Conservation (phyloP, 2,797 vertebrate genomes). For the Scyliorhinus canicula region DNA sequence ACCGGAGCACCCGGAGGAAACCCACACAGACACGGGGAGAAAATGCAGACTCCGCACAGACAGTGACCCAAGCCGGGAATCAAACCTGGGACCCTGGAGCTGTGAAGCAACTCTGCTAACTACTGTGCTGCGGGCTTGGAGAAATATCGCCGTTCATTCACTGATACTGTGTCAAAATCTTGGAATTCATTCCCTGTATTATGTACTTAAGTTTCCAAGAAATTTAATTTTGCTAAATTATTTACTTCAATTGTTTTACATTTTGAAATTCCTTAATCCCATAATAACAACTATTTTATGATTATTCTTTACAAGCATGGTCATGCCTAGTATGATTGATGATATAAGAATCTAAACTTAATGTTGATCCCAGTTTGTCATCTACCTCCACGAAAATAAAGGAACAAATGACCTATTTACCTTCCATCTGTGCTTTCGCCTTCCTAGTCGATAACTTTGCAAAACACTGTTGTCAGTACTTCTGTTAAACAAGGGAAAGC, state of each 20-base stretch:
- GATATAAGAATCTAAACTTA: background rate
- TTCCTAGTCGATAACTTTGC: background rate
- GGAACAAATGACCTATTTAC: background rate
- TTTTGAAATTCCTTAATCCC: background rate
- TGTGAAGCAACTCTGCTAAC: no score
- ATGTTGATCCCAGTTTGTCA: background rate
- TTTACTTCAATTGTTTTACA: background rate
- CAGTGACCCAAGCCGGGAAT: no score
- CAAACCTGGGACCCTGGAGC: no score
- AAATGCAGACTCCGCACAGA: no score
- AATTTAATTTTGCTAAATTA: background rate
- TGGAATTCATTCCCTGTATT: no score
- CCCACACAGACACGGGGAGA: no score
- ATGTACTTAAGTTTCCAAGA: background rate
- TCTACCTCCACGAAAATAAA: background rate
- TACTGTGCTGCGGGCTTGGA: no score
- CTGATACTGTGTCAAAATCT: no score
- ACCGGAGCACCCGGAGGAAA: no score
- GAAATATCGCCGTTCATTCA: no score
- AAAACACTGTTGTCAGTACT: background rate
- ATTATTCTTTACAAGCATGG: background rate
- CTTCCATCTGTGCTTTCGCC: background rate
- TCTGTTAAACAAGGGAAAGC: background rate
- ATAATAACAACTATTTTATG: background rate
- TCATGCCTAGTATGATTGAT: background rate